phyloP scores from a whole-genome alignment of 2,797 vertebrate species.

The Sebastes glaucus region DNA sequence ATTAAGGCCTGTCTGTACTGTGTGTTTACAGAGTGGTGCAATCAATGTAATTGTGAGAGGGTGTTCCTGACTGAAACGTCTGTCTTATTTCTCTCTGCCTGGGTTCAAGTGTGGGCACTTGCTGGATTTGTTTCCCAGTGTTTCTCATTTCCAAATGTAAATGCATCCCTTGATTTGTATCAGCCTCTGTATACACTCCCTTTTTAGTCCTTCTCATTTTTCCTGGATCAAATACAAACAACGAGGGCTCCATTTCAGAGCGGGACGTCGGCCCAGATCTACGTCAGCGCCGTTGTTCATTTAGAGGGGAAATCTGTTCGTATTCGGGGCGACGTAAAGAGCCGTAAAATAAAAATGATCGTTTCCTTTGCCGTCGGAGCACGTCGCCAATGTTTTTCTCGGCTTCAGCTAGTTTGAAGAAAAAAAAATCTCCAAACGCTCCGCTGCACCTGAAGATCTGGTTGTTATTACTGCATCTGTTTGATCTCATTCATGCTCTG shows the following conservation, averaged over 20 bases:
- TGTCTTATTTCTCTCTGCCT: constrained; percentile 71
- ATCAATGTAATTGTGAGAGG: constrained; percentile 82
- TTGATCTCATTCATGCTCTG: constrained; percentile 39
- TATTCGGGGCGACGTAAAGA: constrained; percentile 45
- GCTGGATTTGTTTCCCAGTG: constrained; percentile 66
- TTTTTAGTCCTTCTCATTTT: constrained; percentile 64
- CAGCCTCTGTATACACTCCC: constrained; percentile 64
- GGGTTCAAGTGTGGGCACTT: constrained; percentile 73
- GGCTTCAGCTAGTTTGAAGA: not conserved
- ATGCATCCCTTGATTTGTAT: constrained; percentile 70
- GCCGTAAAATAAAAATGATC: constrained; percentile 23
- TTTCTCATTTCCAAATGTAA: constrained; percentile 78
- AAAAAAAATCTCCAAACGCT: not conserved
- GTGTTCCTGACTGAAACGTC: constrained; percentile 72
- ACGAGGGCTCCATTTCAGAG: constrained; percentile 59
- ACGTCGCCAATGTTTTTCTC: not conserved
- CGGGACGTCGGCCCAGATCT: constrained; percentile 59
- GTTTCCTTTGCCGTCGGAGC: constrained; percentile 15
- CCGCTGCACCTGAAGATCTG: constrained; percentile 58
- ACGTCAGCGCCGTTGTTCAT: constrained; percentile 60
- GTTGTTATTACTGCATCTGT: constrained; percentile 47
- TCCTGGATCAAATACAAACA: constrained; percentile 70
- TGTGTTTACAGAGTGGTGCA: constrained; percentile 81
- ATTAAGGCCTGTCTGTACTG: constrained; percentile 76
- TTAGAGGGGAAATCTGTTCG: constrained; percentile 52